These are phyloP conservation scores for Ameiurus melas DNA, from an alignment of 2,113 vertebrate genomes.

Conservation along the genomic window DNA sequence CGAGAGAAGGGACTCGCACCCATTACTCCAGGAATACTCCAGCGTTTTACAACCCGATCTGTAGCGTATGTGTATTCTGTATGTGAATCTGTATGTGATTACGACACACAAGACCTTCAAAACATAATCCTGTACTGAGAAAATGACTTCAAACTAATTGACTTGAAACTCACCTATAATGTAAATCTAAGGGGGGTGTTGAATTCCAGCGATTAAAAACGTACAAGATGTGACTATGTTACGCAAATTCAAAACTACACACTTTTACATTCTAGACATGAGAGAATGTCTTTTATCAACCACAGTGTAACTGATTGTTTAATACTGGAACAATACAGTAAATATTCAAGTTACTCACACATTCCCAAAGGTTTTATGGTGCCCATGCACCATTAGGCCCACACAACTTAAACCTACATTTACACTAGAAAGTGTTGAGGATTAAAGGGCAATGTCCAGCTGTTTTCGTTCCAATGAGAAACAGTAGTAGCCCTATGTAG, in stretches of 20 bases:
- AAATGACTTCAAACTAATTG: not conserved
- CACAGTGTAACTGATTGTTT: not conserved
- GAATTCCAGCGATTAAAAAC: not conserved
- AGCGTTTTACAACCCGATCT: not conserved
- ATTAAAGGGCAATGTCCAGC: not conserved
- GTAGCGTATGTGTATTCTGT: no score
- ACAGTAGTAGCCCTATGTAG: not conserved
- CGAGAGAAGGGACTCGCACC: not conserved
- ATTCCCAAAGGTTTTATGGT: not conserved
- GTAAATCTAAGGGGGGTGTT: not conserved
- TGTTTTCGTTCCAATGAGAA: not conserved
- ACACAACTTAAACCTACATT: not conserved
- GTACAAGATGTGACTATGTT: not conserved
- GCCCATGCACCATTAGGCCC: not conserved
- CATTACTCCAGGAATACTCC: not conserved
- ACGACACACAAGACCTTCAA: not conserved
- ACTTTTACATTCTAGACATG: not conserved
- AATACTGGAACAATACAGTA: not conserved
- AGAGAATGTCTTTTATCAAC: not conserved
- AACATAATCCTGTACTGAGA: not conserved
- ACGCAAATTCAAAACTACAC: not conserved
- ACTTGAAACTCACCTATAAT: not conserved
- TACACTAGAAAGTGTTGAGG: not conserved
- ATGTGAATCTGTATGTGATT: no score
- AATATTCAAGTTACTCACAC: not conserved